Conservation (phyloP, 35 echinoderm and acorn worm species). For the Patiria miniata region DNA sequence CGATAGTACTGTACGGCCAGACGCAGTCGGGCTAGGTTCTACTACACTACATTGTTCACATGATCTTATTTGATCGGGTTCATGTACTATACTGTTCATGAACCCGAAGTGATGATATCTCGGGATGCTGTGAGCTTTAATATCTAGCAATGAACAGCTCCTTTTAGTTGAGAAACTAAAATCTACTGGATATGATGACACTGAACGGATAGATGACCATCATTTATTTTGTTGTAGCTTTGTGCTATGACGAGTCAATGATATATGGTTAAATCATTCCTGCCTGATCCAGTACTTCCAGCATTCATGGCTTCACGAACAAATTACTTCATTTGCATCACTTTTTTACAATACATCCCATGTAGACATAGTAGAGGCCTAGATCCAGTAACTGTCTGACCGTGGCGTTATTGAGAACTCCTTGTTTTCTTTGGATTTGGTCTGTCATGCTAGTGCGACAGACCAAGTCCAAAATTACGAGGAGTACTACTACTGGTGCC, state of each 20-base stretch:
- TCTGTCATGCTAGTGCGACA: no score
- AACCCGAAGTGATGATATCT: slow-evolving; percentile 77
- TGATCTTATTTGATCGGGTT: slow-evolving; percentile 92
- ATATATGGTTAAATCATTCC: not conserved
- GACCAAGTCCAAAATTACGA: no score
- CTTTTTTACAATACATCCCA: no score
- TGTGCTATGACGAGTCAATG: not conserved
- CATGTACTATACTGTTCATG: not conserved
- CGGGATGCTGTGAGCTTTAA: slow-evolving; percentile 85
- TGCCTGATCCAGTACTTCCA: slow-evolving; percentile 10
- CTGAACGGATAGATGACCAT: slow-evolving; percentile 73
- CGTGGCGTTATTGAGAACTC: no score
- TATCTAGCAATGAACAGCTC: slow-evolving; percentile 67
- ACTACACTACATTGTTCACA: slow-evolving; percentile 36
- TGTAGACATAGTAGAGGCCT: no score
- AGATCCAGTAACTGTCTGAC: no score
- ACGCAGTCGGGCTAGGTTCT: no score
- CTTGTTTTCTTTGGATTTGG: no score
- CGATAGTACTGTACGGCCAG: no score
- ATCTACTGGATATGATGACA: slow-evolving; percentile 68
- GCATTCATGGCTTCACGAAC: no score
- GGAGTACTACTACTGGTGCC: no score
- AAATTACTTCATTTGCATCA: no score
- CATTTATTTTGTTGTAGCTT: not conserved
- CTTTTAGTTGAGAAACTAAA: slow-evolving; percentile 17